phyloP scores from a whole-genome alignment of 2,797 vertebrate genomes.

The Rhinoraja longicauda region DNA sequence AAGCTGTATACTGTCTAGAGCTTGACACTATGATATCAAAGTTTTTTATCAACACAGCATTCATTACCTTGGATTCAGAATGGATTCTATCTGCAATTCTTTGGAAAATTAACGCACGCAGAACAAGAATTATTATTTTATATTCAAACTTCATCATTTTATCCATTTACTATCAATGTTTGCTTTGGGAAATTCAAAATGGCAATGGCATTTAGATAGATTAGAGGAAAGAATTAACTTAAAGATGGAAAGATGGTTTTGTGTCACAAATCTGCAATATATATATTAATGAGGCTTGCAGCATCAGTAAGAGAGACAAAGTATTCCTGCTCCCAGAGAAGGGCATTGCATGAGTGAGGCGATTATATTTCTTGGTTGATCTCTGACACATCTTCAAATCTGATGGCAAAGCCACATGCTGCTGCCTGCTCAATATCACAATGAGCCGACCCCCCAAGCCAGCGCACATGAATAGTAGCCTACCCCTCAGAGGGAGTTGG shows the following conservation, averaged over 20 bases:
- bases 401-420: too few relatives aligned
- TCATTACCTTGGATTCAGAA: background rate
- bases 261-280: background rate
- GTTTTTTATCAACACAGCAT: background rate
- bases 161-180: background rate
- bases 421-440: too few relatives aligned
- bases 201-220: background rate
- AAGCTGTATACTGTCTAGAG: background rate
- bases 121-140: background rate
- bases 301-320: background rate
- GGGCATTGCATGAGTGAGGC: too few relatives aligned
- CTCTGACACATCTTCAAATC: too few relatives aligned
- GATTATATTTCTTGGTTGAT: too few relatives aligned
- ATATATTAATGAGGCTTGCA: too few relatives aligned
- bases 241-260: background rate
- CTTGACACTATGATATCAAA: background rate
- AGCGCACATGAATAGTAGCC: too few relatives aligned
- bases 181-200: background rate
- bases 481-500: too few relatives aligned
- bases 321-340: too few relatives aligned
- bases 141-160: background rate
- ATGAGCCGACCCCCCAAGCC: too few relatives aligned
- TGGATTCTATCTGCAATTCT: background rate
- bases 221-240: background rate
- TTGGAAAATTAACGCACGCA: background rate